phyloP scores from a whole-genome alignment of 2,888 invertebrate species.

The Sphecodes monilicornis region DNA sequence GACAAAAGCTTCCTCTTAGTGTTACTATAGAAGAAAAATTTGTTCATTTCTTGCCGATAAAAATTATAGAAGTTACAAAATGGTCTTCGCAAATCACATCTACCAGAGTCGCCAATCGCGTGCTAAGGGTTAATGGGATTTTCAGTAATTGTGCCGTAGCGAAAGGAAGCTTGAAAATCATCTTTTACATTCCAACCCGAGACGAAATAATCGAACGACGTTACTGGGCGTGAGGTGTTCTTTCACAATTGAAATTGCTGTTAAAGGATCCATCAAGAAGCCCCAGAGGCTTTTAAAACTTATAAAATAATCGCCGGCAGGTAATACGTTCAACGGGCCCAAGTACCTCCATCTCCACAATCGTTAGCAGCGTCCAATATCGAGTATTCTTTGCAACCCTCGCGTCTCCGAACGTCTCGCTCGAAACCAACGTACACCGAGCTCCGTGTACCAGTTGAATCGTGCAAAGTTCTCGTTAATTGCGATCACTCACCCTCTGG shows the following conservation, averaged over 20 bases:
- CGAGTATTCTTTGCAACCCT: background rate
- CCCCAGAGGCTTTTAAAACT: background rate
- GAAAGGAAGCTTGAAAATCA: background rate
- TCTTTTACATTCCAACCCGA: too few relatives aligned
- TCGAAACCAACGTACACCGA: conserved; percentile 10
- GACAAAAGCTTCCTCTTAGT: too few relatives aligned
- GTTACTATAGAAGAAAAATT: too few relatives aligned
- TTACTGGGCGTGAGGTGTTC: too few relatives aligned
- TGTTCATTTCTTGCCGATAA: too few relatives aligned
- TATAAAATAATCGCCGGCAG: background rate
- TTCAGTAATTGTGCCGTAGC: background rate
- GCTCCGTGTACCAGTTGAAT: background rate
- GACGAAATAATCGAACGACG: too few relatives aligned
- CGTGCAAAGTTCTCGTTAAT: background rate
- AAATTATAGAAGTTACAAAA: too few relatives aligned
- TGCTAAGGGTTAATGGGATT: too few relatives aligned
- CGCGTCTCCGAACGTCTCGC: background rate
- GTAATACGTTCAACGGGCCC: too few relatives aligned
- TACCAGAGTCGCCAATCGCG: too few relatives aligned
- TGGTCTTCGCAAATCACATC: too few relatives aligned
- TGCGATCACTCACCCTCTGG: conserved; percentile 77
- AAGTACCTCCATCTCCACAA: background rate
- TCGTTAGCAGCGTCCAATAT: background rate
- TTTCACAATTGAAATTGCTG: background rate
- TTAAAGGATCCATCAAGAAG: background rate